Conservation (phyloP, 2,888 invertebrate genomes). For the Monopis laevigella region DNA sequence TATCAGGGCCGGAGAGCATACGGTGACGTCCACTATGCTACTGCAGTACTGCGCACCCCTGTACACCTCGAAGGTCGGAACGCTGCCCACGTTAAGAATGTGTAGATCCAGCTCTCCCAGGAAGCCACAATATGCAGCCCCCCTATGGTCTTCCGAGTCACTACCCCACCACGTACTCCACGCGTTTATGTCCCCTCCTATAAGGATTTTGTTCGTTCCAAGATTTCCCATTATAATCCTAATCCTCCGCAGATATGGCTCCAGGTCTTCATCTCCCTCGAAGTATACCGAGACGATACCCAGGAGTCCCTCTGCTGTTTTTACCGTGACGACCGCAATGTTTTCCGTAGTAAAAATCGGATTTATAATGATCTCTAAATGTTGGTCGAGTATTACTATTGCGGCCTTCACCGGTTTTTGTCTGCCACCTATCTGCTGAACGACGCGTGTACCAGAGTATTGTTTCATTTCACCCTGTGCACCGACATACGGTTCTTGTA, state of each 20-base stretch:
- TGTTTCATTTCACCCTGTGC: neutral
- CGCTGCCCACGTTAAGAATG: constrained; percentile 3
- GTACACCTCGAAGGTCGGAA: constrained; percentile 4
- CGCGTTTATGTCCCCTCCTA: constrained; percentile 17
- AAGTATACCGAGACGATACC: constrained; percentile 14
- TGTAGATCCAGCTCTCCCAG: neutral
- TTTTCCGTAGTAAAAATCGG: constrained; percentile 14
- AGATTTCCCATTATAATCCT: neutral
- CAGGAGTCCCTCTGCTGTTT: constrained; percentile 11
- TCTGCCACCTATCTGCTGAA: constrained; percentile 19
- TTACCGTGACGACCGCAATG: constrained; percentile 12
- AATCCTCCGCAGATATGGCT: constrained; percentile 7
- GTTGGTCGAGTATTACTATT: constrained; percentile 12
- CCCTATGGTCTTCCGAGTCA: constrained; percentile 4
- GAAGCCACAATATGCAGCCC: neutral
- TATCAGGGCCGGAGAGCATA: neutral
- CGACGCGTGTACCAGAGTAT: constrained; percentile 1
- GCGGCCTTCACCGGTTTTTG: constrained; percentile 18
- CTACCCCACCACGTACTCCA: constrained; percentile 16
- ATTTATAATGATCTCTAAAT: constrained; percentile 7
- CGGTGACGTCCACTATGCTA: constrained; percentile 1
- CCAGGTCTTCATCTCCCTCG: constrained; percentile 13
- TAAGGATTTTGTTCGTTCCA: constrained; percentile 5
- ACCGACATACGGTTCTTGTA: constrained; percentile 9
- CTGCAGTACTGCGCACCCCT: neutral